Conservation (phyloP, 1,140 invertebrate species). For the Hycleus phaleratus region DNA sequence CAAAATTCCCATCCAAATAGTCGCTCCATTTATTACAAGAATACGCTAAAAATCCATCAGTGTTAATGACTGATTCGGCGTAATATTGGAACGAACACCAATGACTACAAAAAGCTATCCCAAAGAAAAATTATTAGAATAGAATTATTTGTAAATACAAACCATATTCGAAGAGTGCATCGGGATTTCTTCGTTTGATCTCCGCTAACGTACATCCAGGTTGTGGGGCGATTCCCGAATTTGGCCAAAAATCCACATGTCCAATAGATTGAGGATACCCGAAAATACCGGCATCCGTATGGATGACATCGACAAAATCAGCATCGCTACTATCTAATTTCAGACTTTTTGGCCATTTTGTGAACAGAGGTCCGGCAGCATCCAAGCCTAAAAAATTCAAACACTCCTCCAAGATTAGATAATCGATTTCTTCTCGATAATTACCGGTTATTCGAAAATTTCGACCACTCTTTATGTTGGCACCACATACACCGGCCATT, state of each 20-base stretch:
- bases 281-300: constrained; percentile 62
- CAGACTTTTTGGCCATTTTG: constrained; percentile 38
- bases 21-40: constrained; percentile 53
- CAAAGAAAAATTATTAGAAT: constrained; percentile 13
- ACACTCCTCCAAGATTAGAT: neutral
- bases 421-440: neutral
- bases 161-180: constrained; percentile 34
- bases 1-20: constrained; percentile 50
- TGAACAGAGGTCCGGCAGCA: constrained; percentile 50
- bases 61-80: constrained; percentile 56
- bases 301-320: constrained; percentile 69
- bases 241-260: constrained; percentile 68
- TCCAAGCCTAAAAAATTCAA: constrained; percentile 45
- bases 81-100: constrained; percentile 60
- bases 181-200: constrained; percentile 32
- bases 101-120: constrained; percentile 66
- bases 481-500: constrained; percentile 51
- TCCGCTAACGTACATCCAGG: constrained; percentile 55
- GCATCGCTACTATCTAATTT: constrained; percentile 52
- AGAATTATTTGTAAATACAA: constrained; percentile 7
- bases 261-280: constrained; percentile 52
- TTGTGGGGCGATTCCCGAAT: constrained; percentile 54
- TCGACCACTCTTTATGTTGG: constrained; percentile 35
- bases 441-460: constrained; percentile 40
- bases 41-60: constrained; percentile 48